phyloP scores from a whole-genome alignment of 2,888 invertebrate genomes.

The Tubulanus polymorphus region DNA sequence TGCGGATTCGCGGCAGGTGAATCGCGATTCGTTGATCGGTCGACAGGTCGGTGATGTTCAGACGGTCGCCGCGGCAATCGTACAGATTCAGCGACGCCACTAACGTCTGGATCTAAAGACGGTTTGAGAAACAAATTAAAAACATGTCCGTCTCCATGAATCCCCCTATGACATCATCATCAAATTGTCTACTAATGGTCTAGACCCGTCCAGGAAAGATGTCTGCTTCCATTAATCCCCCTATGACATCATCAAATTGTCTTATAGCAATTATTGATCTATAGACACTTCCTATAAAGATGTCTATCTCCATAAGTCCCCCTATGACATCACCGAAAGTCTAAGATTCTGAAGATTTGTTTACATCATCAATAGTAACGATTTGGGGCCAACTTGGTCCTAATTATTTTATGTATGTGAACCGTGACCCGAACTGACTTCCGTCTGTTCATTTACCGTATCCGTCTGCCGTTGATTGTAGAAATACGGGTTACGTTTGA shows the following conservation, averaged over 20 bases:
- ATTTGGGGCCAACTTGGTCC: neutral
- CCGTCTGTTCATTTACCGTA: slow-evolving; percentile 20
- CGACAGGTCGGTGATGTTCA: slow-evolving; percentile 27
- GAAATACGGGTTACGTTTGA: slow-evolving; percentile 27
- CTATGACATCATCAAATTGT: too few species aligned
- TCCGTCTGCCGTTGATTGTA: slow-evolving; percentile 12
- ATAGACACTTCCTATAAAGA: too few species aligned
- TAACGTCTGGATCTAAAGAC: slow-evolving; percentile 32
- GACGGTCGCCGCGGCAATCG: slow-evolving; percentile 26
- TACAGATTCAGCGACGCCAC: slow-evolving; percentile 38
- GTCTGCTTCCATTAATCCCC: too few species aligned
- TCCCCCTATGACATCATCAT: neutral
- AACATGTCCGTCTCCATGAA: neutral
- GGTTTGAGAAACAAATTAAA: too few species aligned
- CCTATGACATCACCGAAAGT: too few species aligned
- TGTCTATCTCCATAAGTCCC: too few species aligned
- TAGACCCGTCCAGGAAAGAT: too few species aligned
- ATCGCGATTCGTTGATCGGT: slow-evolving; percentile 27
- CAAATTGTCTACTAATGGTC: too few species aligned
- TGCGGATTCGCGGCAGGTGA: slow-evolving; percentile 26
- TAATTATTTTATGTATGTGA: neutral
- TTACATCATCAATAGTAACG: too few species aligned
- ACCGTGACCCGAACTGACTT: neutral
- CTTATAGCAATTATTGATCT: too few species aligned
- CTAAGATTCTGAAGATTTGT: too few species aligned